These are phyloP conservation scores for Ctenopoma multispine DNA, from an alignment of 2,797 vertebrate genomes.

Conservation along the genomic window DNA sequence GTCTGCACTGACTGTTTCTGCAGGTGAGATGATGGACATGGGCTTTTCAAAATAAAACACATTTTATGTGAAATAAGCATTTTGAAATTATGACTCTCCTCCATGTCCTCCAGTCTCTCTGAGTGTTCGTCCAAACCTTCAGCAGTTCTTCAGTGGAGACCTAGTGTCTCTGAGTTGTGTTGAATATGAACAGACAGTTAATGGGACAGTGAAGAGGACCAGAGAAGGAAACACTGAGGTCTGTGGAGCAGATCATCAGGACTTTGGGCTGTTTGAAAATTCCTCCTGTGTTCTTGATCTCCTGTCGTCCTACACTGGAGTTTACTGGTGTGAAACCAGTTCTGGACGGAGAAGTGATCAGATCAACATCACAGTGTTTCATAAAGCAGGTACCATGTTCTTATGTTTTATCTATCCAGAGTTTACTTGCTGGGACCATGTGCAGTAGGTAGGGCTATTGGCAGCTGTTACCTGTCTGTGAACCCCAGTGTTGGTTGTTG, in stretches of 20 bases:
- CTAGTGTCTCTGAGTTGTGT: conserved; percentile 9
- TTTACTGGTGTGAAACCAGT: conserved; percentile 33
- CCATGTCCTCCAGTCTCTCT: conserved; percentile 12
- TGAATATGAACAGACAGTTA: background rate
- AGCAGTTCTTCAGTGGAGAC: background rate
- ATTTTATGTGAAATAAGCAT: no score
- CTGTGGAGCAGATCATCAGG: accelerated
- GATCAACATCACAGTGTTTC: background rate
- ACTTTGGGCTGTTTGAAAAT: no score
- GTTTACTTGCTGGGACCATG: no score
- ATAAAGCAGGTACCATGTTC: no score
- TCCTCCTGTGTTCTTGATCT: background rate
- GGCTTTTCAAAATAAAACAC: no score
- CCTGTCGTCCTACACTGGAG: background rate
- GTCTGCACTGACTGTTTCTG: background rate
- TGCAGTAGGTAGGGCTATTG: no score
- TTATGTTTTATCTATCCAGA: no score
- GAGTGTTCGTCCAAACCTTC: conserved; percentile 1
- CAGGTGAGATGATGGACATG: conserved; percentile 9
- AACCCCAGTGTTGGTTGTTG: no score
- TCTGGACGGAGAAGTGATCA: conserved; percentile 1
- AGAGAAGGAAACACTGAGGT: background rate
- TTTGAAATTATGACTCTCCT: background rate
- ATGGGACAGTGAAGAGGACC: conserved; percentile 3
- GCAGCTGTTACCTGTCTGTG: no score